These are phyloP conservation scores for Holcopasites calliopsidis DNA, from an alignment of 1,140 invertebrate species.

Conservation along the genomic window DNA sequence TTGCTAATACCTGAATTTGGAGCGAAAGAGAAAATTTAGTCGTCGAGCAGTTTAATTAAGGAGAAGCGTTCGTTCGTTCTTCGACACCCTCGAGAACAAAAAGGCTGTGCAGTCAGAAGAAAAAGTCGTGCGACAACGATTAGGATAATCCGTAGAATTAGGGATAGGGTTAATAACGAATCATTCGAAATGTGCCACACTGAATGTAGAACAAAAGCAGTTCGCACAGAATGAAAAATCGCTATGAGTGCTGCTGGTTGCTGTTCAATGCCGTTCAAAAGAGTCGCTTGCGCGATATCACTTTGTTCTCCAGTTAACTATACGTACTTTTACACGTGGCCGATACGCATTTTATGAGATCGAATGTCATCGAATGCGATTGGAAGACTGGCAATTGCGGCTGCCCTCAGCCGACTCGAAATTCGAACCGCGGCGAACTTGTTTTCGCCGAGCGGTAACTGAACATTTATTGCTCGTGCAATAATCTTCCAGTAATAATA, in stretches of 20 bases:
- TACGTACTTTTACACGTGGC: background rate
- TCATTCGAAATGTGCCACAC: slow-evolving; percentile 20
- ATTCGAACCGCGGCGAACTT: background rate
- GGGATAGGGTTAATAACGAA: background rate
- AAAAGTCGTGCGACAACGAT: slow-evolving; percentile 3
- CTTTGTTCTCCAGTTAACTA: background rate
- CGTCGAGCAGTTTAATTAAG: too few species aligned
- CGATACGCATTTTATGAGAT: background rate
- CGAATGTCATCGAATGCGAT: background rate
- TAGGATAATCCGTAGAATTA: slow-evolving; percentile 13
- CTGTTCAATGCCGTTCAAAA: background rate
- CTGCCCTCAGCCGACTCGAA: background rate
- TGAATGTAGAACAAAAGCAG: background rate
- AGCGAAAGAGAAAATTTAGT: too few species aligned
- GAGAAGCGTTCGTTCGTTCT: background rate
- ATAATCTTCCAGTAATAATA: too few species aligned
- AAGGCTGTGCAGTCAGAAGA: slow-evolving; percentile 10
- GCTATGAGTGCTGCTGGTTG: too few species aligned
- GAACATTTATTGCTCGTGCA: too few species aligned
- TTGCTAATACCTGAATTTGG: too few species aligned
- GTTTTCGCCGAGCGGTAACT: background rate
- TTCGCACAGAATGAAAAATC: background rate
- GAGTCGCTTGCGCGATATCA: background rate
- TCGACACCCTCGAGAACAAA: slow-evolving; percentile 2
- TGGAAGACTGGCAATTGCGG: background rate